phyloP scores from a whole-genome alignment of 2,113 vertebrate genomes.

The Bos javanicus region DNA sequence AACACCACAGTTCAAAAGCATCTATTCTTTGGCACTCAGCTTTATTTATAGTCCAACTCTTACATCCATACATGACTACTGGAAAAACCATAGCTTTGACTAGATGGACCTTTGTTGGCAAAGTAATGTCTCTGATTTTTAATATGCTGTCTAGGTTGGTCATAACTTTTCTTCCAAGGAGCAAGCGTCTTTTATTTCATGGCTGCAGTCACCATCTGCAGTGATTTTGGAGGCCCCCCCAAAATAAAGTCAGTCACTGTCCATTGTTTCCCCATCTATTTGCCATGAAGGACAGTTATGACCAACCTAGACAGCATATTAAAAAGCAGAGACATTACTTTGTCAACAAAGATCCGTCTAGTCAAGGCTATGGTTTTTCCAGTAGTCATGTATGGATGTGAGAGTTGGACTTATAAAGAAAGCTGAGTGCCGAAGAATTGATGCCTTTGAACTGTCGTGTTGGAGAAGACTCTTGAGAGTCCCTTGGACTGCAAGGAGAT shows the following conservation, averaged over 20 bases:
- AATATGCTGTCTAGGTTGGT: neutral
- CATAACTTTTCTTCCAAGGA: neutral
- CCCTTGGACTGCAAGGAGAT: no score
- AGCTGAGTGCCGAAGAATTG: accelerated
- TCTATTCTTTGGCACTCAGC: neutral
- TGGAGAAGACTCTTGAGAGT: no score
- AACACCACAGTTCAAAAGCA: neutral
- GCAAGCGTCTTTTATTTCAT: neutral
- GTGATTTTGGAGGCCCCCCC: neutral
- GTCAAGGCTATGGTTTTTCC: no score
- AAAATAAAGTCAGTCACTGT: neutral
- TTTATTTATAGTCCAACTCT: neutral
- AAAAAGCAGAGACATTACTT: no score
- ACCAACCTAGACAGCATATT: no score
- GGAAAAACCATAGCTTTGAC: neutral
- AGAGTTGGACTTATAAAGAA: no score
- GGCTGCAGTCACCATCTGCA: neutral
- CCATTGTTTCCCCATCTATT: neutral
- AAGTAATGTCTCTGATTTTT: neutral
- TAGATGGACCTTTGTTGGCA: neutral
- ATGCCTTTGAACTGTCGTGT: no score
- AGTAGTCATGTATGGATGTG: no score
- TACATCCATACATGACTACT: neutral
- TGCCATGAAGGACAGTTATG: no score
- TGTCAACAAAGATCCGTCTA: no score